phyloP scores from a whole-genome alignment of 2,113 vertebrate genomes.

The Limanda limanda region DNA sequence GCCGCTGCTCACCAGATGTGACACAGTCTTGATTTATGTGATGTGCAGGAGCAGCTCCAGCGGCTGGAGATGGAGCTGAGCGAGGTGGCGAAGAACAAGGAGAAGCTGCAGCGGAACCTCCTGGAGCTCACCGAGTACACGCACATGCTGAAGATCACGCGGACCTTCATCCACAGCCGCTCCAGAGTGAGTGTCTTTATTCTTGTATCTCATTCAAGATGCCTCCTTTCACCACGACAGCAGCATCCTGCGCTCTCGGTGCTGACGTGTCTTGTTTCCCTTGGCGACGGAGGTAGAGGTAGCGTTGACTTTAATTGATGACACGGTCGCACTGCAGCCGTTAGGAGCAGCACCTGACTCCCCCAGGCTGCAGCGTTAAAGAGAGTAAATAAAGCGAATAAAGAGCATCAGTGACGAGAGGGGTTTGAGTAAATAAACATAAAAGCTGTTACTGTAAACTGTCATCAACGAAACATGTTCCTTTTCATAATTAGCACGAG shows the following conservation, averaged over 20 bases:
- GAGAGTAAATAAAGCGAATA: too few species aligned
- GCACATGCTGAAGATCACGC: conserved; percentile 91
- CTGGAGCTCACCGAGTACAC: conserved; percentile 94
- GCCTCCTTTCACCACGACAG: neutral
- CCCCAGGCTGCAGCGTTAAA: neutral
- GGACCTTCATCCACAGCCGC: conserved; percentile 86
- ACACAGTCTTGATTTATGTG: neutral
- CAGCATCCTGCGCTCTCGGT: conserved; percentile 40
- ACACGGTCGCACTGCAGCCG: conserved; percentile 22
- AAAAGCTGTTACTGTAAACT: conserved; percentile 8
- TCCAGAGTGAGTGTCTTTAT: conserved; percentile 84
- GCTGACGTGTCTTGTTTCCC: conserved; percentile 31
- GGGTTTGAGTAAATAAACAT: too few species aligned
- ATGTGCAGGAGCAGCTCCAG: conserved; percentile 92
- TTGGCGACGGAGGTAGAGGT: conserved; percentile 20
- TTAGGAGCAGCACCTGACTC: conserved; percentile 41
- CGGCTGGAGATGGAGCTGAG: conserved; percentile 94
- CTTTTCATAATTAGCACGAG: conserved; percentile 84
- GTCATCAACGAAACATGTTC: conserved; percentile 56
- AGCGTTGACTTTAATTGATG: conserved; percentile 48
- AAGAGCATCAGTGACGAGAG: too few species aligned
- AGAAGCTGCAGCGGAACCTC: conserved; percentile 92
- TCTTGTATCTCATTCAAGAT: conserved; percentile 7
- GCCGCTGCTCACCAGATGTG: neutral
- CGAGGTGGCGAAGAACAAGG: conserved; percentile 95